Evolutionary conservation across 1,140 invertebrate genomes (phyloP), one percentile per base, ranked within the genome.

Genomic region (Drosophila guanche): DNA sequence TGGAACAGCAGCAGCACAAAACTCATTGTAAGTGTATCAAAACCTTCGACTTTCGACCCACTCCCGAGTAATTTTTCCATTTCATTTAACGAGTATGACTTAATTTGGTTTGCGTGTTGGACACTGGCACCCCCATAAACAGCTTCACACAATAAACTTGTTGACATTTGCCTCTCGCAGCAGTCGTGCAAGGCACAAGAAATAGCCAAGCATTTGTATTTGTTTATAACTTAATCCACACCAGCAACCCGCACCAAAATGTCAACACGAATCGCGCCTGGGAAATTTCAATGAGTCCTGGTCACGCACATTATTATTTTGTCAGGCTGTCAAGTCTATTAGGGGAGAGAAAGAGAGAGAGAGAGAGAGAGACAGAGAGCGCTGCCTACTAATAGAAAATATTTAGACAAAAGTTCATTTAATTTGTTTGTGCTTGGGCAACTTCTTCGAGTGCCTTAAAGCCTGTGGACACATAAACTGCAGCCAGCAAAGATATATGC

Each of bases 71-170:
- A 33, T 33, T 3, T 33, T 33, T 33, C 8, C 8, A 10, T 33
- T 33, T 22, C 81, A 45, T 73, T 80, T 86, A 80, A 33, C 29
- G 29, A 33, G 29, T 84, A 81, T 81, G 74, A 71, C 81, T 86
- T 86, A 86, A 86, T 86, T 86, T 78, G 74, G 57, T 67, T 86
- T 78, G 83, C 81, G 81, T 86, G 81, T 67, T 58, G 42, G 47
- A 58, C 51, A 12, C 25, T 8, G 23, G 50, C 40, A 54, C 37
- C 27, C 43, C 52, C 74, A 78, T 86, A 81, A 86, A 86, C 81
- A 86, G 81, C 74, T 86, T 86, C 81, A 75, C 81, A 86, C 81
- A 88, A 86, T 86, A 78, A 86, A 88, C 77, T 74, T 86, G 81
- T 86, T 86, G 81, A 86, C 83, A 81, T 71, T 88, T 20, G 16